phyloP scores from a whole-genome alignment of 2,113 vertebrate species.

The Garra rufa region DNA sequence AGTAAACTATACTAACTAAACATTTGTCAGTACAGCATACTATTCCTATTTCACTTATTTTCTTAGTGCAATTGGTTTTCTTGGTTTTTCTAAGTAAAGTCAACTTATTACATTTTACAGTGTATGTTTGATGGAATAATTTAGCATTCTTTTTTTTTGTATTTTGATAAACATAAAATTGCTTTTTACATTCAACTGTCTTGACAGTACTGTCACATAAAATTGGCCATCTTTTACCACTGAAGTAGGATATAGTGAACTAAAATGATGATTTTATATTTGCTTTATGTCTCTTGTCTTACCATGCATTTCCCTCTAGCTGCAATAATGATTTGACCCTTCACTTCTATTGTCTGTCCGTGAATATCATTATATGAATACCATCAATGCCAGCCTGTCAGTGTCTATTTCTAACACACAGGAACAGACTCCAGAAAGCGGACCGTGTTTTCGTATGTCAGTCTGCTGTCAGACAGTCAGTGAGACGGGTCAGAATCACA shows the following conservation, averaged over 20 bases:
- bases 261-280: no score
- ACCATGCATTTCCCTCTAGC: background rate
- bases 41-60: no score
- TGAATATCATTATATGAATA: conserved; percentile 5
- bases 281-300: background rate
- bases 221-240: background rate
- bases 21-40: no score
- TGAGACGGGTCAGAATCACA: background rate
- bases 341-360: background rate
- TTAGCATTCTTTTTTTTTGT: no score
- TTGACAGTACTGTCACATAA: background rate
- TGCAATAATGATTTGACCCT: background rate
- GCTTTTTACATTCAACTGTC: no score
- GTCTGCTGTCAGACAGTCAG: background rate
- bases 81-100: no score
- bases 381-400: conserved; percentile 1
- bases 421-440: background rate
- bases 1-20: no score
- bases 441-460: background rate
- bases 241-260: background rate
- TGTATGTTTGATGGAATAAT: no score
- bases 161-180: no score
- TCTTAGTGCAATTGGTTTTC: no score
- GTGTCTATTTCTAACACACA: background rate
- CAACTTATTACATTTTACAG: no score